These are phyloP conservation scores for Anodontia alba DNA, from an alignment of 2,888 invertebrate species.

Conservation along the genomic window DNA sequence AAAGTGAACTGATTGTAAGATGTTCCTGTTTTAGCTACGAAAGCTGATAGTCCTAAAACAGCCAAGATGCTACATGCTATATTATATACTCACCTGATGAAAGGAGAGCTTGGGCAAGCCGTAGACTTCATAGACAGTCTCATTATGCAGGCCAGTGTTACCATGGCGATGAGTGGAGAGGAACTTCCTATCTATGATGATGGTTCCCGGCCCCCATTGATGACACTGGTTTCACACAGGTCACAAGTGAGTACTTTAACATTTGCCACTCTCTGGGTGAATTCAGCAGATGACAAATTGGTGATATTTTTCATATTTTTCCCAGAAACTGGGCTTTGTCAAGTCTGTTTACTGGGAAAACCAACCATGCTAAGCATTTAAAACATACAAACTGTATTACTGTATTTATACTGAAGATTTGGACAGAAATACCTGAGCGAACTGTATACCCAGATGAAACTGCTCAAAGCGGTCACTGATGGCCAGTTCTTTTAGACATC, in stretches of 20 bases:
- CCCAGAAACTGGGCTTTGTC: too few species aligned
- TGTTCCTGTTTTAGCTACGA: constrained; percentile 9
- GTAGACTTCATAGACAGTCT: constrained; percentile 77
- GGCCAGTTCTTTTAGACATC: too few species aligned
- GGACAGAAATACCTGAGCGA: neutral
- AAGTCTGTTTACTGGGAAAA: too few species aligned
- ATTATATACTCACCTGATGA: constrained; percentile 80
- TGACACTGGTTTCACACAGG: constrained; percentile 75
- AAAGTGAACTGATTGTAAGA: too few species aligned
- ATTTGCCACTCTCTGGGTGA: too few species aligned
- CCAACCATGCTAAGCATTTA: too few species aligned
- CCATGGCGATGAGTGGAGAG: constrained; percentile 60
- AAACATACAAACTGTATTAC: too few species aligned
- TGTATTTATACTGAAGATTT: too few species aligned
- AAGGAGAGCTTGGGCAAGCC: constrained; percentile 72
- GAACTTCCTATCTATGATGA: constrained; percentile 62
- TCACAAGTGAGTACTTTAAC: constrained; percentile 64
- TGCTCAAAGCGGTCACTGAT: too few species aligned
- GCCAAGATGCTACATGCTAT: constrained; percentile 77
- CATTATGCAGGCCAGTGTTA: constrained; percentile 73
- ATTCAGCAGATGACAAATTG: too few species aligned
- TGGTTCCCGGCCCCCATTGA: constrained; percentile 68
- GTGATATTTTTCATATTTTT: too few species aligned
- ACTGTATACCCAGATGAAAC: neutral
- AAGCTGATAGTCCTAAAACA: constrained; percentile 69